These are phyloP conservation scores for Hylia prasina DNA, from an alignment of 2,113 vertebrate genomes.

Conservation along the genomic window DNA sequence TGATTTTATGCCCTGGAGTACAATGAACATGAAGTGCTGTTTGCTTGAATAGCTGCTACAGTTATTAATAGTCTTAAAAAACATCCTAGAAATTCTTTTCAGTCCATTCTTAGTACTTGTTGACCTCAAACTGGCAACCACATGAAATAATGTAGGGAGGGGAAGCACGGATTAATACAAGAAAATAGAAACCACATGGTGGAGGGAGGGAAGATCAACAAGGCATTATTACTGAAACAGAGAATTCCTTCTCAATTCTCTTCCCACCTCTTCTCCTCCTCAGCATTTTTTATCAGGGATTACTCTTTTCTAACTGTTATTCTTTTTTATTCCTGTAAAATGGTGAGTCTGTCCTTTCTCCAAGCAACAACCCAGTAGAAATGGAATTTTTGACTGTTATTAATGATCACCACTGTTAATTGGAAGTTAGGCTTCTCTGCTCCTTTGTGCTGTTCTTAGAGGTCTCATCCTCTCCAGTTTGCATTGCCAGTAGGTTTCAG, in stretches of 20 bases:
- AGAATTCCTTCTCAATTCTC: neutral
- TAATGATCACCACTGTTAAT: neutral
- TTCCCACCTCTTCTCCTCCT: neutral
- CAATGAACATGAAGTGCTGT: neutral
- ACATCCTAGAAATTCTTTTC: slow-evolving; percentile 66
- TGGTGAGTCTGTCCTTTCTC: neutral
- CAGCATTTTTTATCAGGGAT: neutral
- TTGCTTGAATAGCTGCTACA: slow-evolving; percentile 41
- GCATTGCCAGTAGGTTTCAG: neutral
- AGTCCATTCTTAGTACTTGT: slow-evolving; percentile 28
- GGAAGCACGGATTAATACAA: slow-evolving; percentile 25
- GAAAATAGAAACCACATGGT: slow-evolving; percentile 60
- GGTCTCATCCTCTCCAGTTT: neutral
- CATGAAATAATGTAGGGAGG: slow-evolving; percentile 58
- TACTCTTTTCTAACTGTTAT: neutral
- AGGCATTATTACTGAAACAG: slow-evolving; percentile 6
- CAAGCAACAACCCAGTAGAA: neutral
- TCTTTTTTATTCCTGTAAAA: neutral
- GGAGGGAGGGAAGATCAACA: slow-evolving; percentile 40
- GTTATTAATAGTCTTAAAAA: slow-evolving; percentile 63
- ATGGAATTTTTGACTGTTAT: neutral
- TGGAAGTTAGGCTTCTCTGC: neutral
- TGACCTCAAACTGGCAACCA: slow-evolving; percentile 47
- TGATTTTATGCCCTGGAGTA: neutral
- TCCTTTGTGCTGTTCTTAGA: neutral